Evolutionary conservation across 2,797 vertebrate genomes (phyloP).

Genomic region (Phrynocephalus forsythii): DNA sequence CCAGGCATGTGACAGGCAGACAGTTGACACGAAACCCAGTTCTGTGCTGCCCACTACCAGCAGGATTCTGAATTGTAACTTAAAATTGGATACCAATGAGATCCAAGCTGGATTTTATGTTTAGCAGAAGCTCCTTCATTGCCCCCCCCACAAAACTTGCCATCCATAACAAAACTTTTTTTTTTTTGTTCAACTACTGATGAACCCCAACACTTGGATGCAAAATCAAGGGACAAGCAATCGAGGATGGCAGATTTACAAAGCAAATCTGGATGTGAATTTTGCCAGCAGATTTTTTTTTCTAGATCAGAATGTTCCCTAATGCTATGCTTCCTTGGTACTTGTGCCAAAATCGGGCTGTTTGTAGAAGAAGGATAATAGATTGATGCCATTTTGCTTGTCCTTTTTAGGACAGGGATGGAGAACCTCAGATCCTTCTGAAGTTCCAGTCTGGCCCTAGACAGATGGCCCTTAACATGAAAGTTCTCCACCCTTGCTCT

Average conservation of each 20-base stretch:
- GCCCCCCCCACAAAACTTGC: constrained; percentile 31
- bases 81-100: constrained; percentile 38
- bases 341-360: background rate
- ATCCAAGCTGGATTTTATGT: constrained; percentile 24
- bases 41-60: no score
- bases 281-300: background rate
- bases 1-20: no score
- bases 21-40: no score
- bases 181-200: background rate
- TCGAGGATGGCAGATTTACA: background rate
- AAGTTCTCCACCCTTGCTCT: background rate
- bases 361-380: background rate
- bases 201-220: background rate
- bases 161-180: no score
- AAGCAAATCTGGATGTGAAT: constrained; percentile 18
- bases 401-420: background rate
- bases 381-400: background rate
- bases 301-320: constrained; percentile 2
- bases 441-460: background rate
- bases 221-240: background rate
- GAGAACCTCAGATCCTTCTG: background rate
- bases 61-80: background rate
- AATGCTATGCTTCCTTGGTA: background rate
- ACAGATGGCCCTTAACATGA: background rate
- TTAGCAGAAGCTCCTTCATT: background rate